Conservation (phyloP, 1,140 invertebrate species). For the Vanessa atalanta region DNA sequence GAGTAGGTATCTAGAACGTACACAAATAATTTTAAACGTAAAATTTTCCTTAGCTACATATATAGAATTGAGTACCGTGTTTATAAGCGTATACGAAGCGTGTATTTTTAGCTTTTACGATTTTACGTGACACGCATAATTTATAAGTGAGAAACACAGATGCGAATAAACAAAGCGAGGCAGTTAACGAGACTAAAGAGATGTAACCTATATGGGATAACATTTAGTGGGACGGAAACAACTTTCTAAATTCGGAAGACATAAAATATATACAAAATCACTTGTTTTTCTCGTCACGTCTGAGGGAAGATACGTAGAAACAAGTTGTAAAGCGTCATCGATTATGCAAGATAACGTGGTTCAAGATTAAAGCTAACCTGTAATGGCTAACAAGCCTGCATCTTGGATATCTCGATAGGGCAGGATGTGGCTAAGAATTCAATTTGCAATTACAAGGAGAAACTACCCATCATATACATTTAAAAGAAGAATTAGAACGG, state of each 20-base stretch:
- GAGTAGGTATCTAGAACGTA: background rate
- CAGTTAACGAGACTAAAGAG: background rate
- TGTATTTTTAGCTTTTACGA: slow-evolving; percentile 28
- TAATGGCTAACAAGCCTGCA: slow-evolving; percentile 19
- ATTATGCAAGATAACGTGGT: slow-evolving; percentile 23
- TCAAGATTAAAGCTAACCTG: slow-evolving; percentile 17
- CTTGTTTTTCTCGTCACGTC: slow-evolving; percentile 22
- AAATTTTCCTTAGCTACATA: slow-evolving; percentile 1
- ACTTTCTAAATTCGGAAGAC: slow-evolving; percentile 18
- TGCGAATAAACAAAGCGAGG: slow-evolving; percentile 19
- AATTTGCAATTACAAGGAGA: slow-evolving; percentile 16
- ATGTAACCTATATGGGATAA: background rate
- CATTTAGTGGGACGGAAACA: slow-evolving; percentile 11
- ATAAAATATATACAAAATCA: slow-evolving; percentile 11
- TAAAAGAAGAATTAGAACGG: too few relatives aligned
- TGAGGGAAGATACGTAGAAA: slow-evolving; percentile 14
- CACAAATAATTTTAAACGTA: background rate
- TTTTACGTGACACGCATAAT: slow-evolving; percentile 28
- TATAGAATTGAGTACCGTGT: background rate
- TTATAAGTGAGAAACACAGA: background rate
- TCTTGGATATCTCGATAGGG: slow-evolving; percentile 16
- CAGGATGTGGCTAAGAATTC: slow-evolving; percentile 25
- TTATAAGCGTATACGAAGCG: slow-evolving; percentile 15
- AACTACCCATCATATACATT: background rate
- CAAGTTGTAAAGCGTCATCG: slow-evolving; percentile 10